Percentiles rank a stretch among this genome's conserved stretches.
Conservation (phyloP, 2,888 invertebrate species). For the Agrypnus murinus region DNA sequence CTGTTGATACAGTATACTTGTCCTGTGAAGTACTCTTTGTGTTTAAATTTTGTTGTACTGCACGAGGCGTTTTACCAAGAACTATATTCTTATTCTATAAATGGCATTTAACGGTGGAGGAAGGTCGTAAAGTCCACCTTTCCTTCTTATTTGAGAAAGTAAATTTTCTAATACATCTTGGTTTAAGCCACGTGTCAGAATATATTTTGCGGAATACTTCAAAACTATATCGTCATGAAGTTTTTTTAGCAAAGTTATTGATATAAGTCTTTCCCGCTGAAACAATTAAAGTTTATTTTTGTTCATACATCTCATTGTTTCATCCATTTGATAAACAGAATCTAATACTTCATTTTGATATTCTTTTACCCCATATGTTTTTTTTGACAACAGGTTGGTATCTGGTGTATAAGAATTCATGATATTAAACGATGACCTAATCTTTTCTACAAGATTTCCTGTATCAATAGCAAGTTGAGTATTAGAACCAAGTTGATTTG, state of each 20-base stretch:
- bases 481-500: not conserved
- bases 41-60: not conserved
- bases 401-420: conserved; percentile 13
- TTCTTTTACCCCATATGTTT: not conserved
- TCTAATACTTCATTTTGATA: not conserved
- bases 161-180: conserved; percentile 50
- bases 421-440: conserved; percentile 15
- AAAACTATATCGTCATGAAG: not conserved
- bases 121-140: conserved; percentile 56
- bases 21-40: not conserved
- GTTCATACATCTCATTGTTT: not conserved
- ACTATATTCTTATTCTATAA: conserved; percentile 54
- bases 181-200: conserved; percentile 39
- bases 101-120: conserved; percentile 55
- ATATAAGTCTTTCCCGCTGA: too few relatives aligned
- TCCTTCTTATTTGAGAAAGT: conserved; percentile 50
- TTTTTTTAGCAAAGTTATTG: too few relatives aligned
- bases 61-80: not conserved
- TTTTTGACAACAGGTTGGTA: not conserved
- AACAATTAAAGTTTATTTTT: too few relatives aligned
- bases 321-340: not conserved
- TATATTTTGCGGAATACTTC: conserved; percentile 1
- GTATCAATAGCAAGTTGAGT: not conserved
- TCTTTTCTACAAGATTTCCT: not conserved
- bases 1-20: not conserved